These are phyloP conservation scores for Drosophila lacteicornis DNA, from an alignment of 1,140 invertebrate species.

Conservation along the genomic window DNA sequence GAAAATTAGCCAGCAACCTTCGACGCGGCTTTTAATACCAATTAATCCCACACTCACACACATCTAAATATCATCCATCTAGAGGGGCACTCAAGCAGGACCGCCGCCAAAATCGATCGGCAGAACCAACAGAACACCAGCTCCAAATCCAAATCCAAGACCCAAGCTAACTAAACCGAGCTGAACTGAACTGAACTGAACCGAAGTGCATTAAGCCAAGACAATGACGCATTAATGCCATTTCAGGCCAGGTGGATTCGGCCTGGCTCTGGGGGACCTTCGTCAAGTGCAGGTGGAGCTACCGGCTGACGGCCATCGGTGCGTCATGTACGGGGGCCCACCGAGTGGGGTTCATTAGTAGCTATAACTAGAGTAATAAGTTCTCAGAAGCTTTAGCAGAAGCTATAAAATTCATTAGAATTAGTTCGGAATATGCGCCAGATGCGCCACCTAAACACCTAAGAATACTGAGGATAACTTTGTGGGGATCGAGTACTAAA, in stretches of 20 bases:
- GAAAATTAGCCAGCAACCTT: conserved; percentile 70
- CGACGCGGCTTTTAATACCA: conserved; percentile 66
- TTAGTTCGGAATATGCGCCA: background rate
- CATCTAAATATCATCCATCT: conserved; percentile 1
- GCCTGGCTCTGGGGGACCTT: conserved; percentile 21
- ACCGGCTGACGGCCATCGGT: conserved; percentile 14
- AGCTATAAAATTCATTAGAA: background rate
- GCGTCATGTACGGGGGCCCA: conserved; percentile 20
- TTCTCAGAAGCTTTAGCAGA: background rate
- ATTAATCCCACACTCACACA: conserved; percentile 56
- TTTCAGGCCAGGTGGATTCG: conserved; percentile 38
- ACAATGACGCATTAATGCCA: conserved; percentile 39
- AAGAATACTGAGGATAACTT: too few species aligned
- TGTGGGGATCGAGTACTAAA: too few species aligned
- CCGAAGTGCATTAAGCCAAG: conserved; percentile 12
- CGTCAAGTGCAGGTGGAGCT: conserved; percentile 47
- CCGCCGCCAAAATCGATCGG: conserved; percentile 45
- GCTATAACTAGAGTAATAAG: background rate
- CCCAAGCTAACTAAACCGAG: background rate
- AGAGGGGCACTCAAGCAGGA: conserved; percentile 73
- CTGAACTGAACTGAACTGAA: background rate
- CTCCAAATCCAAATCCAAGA: conserved; percentile 3
- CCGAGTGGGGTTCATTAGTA: conserved; percentile 2
- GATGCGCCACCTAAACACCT: too few species aligned
- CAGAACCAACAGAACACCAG: conserved; percentile 7